phyloP scores from a whole-genome alignment of 2,888 invertebrate genomes.

The Caenorhabditis drosophilae region DNA sequence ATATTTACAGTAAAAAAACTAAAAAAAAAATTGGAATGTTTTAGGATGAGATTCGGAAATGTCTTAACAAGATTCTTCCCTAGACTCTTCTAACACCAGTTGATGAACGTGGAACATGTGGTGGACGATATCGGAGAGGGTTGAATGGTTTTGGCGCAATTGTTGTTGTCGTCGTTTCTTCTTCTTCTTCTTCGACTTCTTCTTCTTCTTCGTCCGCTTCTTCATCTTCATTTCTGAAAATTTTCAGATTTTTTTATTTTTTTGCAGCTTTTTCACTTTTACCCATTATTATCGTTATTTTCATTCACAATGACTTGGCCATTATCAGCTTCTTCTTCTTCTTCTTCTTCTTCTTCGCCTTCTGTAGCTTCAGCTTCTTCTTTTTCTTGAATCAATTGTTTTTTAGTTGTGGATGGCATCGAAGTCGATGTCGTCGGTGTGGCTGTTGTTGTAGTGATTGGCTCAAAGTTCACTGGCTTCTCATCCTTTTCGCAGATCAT shows the following conservation, averaged over 20 bases:
- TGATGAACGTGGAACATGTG: constrained; percentile 37
- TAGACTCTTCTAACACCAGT: constrained; percentile 42
- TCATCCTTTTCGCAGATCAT: constrained; percentile 53
- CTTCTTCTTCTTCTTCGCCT: constrained; percentile 12
- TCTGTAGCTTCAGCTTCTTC: constrained; percentile 17
- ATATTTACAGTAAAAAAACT: constrained; percentile 8
- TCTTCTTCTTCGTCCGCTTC: constrained; percentile 25
- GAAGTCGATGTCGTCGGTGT: constrained; percentile 16
- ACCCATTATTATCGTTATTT: constrained; percentile 14
- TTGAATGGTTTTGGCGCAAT: constrained; percentile 51
- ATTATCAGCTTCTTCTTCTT: constrained; percentile 17
- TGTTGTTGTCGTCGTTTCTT: constrained; percentile 25
- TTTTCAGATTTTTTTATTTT: too few species aligned
- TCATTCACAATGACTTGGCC: constrained; percentile 19
- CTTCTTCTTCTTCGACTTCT: constrained; percentile 28
- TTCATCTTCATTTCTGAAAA: constrained; percentile 25
- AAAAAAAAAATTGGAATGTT: constrained; percentile 2
- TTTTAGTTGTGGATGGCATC: constrained; percentile 13
- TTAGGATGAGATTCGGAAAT: background rate
- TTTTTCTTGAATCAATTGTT: constrained; percentile 31
- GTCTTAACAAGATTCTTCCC: background rate
- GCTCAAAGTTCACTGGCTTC: constrained; percentile 33
- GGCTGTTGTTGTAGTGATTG: constrained; percentile 27
- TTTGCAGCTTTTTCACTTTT: too few species aligned
- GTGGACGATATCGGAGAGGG: constrained; percentile 63